phyloP scores from a whole-genome alignment of 1,140 invertebrate species.

The Tetraneura akinire region DNA sequence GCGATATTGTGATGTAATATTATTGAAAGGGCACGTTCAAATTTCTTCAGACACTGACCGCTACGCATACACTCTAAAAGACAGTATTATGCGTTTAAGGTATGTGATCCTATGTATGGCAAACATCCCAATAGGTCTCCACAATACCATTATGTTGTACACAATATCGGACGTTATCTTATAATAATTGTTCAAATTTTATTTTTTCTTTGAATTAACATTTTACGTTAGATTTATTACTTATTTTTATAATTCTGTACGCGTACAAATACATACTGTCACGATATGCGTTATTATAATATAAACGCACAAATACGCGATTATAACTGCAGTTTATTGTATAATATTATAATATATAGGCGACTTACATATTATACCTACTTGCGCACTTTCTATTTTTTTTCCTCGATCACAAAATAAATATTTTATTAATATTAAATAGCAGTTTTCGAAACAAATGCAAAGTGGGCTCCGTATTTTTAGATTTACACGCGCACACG shows the following conservation, averaged over 20 bases:
- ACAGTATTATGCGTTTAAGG: background rate
- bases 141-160: background rate
- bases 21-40: background rate
- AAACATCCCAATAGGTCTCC: background rate
- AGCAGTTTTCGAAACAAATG: slow-evolving; percentile 16
- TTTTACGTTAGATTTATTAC: too few relatives aligned
- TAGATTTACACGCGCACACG: background rate
- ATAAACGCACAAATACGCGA: background rate
- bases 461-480: background rate
- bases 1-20: background rate
- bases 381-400: background rate
- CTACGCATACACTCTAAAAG: background rate
- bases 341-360: background rate
- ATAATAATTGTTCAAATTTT: background rate
- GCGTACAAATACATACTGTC: background rate
- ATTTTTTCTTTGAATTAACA: too few relatives aligned
- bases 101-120: too few relatives aligned
- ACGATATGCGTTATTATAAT: too few relatives aligned
- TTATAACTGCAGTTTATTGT: too few relatives aligned
- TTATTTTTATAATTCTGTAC: too few relatives aligned
- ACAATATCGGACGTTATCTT: background rate
- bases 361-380: background rate
- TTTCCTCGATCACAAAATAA: background rate
- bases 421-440: background rate
- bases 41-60: background rate